Evolutionary conservation across 2,113 vertebrate genomes (phyloP).

Genomic region (Anguilla rostrata): DNA sequence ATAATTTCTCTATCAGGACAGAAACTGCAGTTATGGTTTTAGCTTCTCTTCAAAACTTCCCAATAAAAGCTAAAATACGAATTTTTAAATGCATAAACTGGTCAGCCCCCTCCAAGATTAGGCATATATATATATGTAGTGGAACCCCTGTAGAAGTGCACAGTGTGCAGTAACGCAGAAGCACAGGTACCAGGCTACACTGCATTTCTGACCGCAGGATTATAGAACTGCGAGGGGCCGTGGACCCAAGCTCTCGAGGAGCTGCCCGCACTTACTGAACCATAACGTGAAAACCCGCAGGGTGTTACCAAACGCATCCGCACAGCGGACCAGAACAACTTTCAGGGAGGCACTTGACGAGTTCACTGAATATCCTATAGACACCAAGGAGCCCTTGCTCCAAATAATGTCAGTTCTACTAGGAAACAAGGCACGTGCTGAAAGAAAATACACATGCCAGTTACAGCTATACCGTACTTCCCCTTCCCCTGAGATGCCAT

Average conservation of each 20-base stretch:
- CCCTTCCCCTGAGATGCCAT: slow-evolving; percentile 36
- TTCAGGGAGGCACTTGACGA: slow-evolving; percentile 42
- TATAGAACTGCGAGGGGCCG: not conserved
- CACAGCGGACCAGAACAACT: slow-evolving; percentile 40
- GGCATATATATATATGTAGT: too few species aligned
- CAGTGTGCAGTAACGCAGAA: not conserved
- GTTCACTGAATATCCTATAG: slow-evolving; percentile 48
- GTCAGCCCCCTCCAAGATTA: too few species aligned
- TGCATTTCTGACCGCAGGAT: not conserved
- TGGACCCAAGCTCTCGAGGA: not conserved
- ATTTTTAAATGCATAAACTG: too few species aligned
- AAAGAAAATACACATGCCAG: slow-evolving; percentile 53
- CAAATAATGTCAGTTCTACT: slow-evolving; percentile 32
- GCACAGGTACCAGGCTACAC: not conserved
- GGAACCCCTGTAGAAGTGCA: too few species aligned
- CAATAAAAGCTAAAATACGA: too few species aligned
- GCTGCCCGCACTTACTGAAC: slow-evolving; percentile 1
- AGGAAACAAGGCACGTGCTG: slow-evolving; percentile 24
- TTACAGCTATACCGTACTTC: slow-evolving; percentile 40
- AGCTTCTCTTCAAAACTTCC: too few species aligned
- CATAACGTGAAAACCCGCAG: slow-evolving; percentile 9
- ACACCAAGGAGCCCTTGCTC: slow-evolving; percentile 40
- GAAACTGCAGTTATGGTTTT: not conserved
- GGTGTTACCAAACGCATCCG: slow-evolving; percentile 18
- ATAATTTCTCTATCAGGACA: not conserved